Conservation (phyloP, 2,113 vertebrate genomes). For the Plecotus auritus region DNA sequence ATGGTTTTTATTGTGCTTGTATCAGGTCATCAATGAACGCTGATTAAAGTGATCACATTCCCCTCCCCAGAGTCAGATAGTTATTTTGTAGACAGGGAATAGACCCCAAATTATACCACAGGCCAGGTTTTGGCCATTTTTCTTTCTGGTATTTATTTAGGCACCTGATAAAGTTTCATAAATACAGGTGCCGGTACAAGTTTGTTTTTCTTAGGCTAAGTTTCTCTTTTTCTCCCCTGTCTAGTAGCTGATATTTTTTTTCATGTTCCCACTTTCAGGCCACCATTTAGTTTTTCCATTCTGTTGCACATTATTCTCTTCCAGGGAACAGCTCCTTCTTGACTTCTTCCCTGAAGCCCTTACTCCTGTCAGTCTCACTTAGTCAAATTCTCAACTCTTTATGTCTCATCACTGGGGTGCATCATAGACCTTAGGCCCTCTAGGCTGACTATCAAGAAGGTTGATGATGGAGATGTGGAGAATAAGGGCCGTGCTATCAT, state of each 20-base stretch:
- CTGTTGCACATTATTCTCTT: background rate
- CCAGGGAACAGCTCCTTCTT: background rate
- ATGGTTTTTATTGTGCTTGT: background rate
- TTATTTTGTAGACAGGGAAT: slow-evolving; percentile 12
- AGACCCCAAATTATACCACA: background rate
- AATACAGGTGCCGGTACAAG: background rate
- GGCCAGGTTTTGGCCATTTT: background rate
- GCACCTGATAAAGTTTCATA: background rate
- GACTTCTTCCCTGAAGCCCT: slow-evolving; percentile 21
- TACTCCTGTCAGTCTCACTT: background rate
- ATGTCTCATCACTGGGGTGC: background rate
- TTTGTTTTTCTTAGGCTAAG: background rate
- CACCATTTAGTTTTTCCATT: background rate
- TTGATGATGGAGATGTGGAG: background rate
- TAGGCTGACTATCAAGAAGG: background rate
- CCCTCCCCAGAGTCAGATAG: background rate
- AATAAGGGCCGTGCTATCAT: background rate
- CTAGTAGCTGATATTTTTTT: background rate
- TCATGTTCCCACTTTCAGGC: background rate
- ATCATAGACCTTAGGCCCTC: background rate
- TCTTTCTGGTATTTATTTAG: slow-evolving; percentile 9
- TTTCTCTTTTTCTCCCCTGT: fast-evolving
- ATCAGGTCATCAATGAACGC: background rate
- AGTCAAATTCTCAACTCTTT: background rate
- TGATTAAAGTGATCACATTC: slow-evolving; percentile 27